Base-by-base conservation (phyloP, 2,888 invertebrate species). In the Philopedon plagiatum region DNA sequence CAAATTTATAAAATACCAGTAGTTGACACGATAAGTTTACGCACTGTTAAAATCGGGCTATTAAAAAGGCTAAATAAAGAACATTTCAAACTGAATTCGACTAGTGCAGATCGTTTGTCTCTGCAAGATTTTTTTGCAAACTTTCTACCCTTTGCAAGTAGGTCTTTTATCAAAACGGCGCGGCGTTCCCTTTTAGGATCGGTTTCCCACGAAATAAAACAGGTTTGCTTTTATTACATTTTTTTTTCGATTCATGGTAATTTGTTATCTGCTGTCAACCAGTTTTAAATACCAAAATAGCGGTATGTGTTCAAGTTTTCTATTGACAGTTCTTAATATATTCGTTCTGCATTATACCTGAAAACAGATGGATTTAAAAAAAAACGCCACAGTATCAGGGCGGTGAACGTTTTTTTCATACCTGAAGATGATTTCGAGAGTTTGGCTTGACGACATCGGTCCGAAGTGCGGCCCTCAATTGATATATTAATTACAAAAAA, bases 121-220 rank as follows among this genome's bases (percentile, higher is more conserved):
- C 11, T 37, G 63, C 44, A 69, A 62, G 11, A 32, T 58, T 71
- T 68, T 69, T 71, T 71, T 65, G 71, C 71, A 13, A 64, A 37
- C 39, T 46, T 58, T 65, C 65, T 29, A 37, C 56, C 62, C 61
- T 62, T 41, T 63, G 29, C 32, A 29, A 37, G 51, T 41, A 51
- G 19, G 21, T 37, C 60, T 39, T 44, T 51, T 63, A 26, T 39
- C 51, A 29, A 37, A 23, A 21, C 21, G 37, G 21, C 9, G 1
- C 21, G 37, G 21, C 9, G 1, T 39, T 2, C 44, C 23, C 5
- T 29, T 18, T 21, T 32, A 29, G 60, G 65, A 54, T 41, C 39
- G 26, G 63, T 56, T 71, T 71, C 71, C 60, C 71, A 71, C 71
- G 71, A 71, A 32, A 32, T 29, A 51, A 58, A 71, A 71, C 71